These are phyloP conservation scores for Dryas iulia DNA, from an alignment of 1,140 invertebrate species.

Conservation along the genomic window DNA sequence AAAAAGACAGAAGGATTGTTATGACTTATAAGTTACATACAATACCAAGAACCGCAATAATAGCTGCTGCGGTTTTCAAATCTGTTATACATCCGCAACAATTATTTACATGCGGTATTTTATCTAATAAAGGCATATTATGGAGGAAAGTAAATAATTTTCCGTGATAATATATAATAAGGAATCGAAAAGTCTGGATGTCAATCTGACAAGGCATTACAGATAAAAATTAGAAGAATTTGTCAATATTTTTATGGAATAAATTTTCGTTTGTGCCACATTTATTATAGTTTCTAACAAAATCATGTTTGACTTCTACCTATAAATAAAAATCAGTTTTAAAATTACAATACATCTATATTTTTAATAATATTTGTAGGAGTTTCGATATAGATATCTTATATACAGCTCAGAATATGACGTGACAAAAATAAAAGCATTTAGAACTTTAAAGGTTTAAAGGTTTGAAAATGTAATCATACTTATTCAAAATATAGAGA, in stretches of 20 bases:
- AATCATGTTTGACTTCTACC: no score
- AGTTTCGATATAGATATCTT: no score
- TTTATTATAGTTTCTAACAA: neutral
- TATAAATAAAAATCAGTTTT: no score
- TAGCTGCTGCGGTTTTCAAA: conserved; percentile 51
- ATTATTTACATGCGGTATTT: conserved; percentile 36
- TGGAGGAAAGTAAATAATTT: conserved; percentile 27
- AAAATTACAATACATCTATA: no score
- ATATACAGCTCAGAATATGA: no score
- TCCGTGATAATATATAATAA: conserved; percentile 25
- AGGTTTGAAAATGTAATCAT: no score
- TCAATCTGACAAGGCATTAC: conserved; percentile 27
- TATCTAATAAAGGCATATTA: conserved; percentile 39
- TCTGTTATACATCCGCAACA: conserved; percentile 55
- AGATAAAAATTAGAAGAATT: conserved; percentile 1
- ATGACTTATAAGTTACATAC: conserved; percentile 35
- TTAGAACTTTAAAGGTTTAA: no score
- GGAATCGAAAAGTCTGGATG: conserved; percentile 27
- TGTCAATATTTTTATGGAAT: neutral
- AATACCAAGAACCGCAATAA: conserved; percentile 58
- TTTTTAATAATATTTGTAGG: no score
- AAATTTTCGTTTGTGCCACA: neutral
- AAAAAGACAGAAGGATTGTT: neutral
- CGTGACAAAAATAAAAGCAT: no score
- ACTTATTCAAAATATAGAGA: conserved; percentile 24